These are phyloP conservation scores for Thereva unica DNA, from an alignment of 2,888 invertebrate species.

Conservation along the genomic window DNA sequence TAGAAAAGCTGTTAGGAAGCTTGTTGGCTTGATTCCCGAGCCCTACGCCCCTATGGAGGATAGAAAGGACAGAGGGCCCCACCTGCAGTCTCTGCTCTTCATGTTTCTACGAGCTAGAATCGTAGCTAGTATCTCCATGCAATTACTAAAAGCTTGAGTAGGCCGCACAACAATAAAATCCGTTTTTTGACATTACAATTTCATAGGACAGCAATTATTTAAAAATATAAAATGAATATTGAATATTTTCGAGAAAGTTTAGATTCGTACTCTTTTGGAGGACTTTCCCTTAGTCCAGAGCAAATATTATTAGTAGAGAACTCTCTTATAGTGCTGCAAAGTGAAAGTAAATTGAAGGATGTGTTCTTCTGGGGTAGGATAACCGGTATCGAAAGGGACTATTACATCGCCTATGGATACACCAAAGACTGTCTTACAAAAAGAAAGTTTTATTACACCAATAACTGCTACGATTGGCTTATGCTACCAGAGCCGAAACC, in stretches of 20 bases:
- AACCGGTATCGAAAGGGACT: constrained; percentile 74
- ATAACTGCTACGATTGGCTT: constrained; percentile 72
- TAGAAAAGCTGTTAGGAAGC: too few relatives aligned
- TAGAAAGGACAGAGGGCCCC: too few relatives aligned
- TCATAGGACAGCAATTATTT: too few relatives aligned
- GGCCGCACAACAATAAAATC: too few relatives aligned
- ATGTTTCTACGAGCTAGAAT: too few relatives aligned
- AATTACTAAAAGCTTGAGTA: too few relatives aligned
- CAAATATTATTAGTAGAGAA: constrained; percentile 74
- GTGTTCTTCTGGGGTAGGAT: constrained; percentile 88
- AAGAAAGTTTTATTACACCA: constrained; percentile 77
- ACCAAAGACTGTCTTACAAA: constrained; percentile 72
- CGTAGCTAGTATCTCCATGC: too few relatives aligned
- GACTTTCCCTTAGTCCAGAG: constrained; percentile 73
- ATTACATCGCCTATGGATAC: constrained; percentile 82
- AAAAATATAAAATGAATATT: constrained; percentile 50
- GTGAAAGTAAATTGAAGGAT: constrained; percentile 80
- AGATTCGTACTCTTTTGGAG: constrained; percentile 60
- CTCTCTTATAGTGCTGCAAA: constrained; percentile 76
- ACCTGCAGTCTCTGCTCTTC: too few relatives aligned
- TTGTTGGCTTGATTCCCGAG: too few relatives aligned
- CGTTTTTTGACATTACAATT: too few relatives aligned
- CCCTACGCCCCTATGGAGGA: too few relatives aligned
- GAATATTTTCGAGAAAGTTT: constrained; percentile 55
- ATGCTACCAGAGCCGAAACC: constrained; percentile 61